Conservation (phyloP, 2,113 vertebrate genomes). For the Gnathonemus echidnorhynchus region DNA sequence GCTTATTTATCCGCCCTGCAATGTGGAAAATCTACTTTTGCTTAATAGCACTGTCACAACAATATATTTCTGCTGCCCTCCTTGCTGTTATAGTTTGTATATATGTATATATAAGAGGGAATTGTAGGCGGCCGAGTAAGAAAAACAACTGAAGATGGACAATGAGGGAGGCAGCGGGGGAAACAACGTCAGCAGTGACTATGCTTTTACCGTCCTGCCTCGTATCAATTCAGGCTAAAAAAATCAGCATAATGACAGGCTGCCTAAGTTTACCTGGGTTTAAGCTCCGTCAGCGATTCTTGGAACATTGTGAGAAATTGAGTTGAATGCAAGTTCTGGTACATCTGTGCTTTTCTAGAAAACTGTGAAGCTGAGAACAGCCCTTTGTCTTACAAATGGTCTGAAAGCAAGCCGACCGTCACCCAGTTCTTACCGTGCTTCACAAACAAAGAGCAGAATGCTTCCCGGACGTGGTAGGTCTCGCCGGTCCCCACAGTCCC, state of each 20-base stretch:
- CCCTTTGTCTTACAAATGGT: constrained; percentile 69
- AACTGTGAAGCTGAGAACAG: constrained; percentile 62
- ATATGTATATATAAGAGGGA: neutral
- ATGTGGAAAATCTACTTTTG: neutral
- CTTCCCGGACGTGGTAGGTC: constrained; percentile 76
- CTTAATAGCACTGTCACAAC: neutral
- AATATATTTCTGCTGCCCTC: neutral
- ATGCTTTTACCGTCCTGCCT: neutral
- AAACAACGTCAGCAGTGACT: neutral
- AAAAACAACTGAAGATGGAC: neutral
- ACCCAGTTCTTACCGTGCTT: constrained; percentile 60
- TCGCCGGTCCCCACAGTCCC: too few relatives aligned
- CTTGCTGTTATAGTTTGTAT: neutral
- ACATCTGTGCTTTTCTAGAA: constrained; percentile 44
- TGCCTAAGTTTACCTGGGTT: neutral
- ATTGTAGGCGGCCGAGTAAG: neutral
- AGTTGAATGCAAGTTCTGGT: neutral
- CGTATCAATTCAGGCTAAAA: neutral
- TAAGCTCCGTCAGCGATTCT: neutral
- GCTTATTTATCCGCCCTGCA: neutral
- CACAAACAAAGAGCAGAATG: constrained; percentile 64
- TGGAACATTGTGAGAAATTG: neutral
- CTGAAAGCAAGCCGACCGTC: constrained; percentile 56
- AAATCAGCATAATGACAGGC: neutral
- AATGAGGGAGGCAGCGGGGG: neutral